Conservation (phyloP, 1,140 invertebrate species). For the Oncopodura yosiiana region DNA sequence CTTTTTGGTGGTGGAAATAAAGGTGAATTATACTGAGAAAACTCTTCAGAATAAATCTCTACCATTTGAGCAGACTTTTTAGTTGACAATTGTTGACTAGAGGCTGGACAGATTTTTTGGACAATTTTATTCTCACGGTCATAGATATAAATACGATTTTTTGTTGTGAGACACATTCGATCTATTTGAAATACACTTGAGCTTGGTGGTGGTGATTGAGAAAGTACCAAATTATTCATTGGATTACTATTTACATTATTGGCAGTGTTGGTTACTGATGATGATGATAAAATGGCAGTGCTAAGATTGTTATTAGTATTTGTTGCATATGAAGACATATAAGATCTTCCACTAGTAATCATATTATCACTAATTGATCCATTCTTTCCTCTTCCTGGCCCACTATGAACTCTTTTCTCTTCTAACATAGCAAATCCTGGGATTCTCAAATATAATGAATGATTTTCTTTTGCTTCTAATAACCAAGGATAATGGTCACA, state of each 20-base stretch:
- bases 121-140: constrained; percentile 30
- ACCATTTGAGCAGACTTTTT: constrained; percentile 27
- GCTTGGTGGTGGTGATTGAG: constrained; percentile 21
- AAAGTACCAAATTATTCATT: background rate
- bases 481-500: constrained; percentile 35
- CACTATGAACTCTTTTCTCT: background rate
- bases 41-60: constrained; percentile 34
- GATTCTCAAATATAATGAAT: constrained; percentile 30
- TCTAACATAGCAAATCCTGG: constrained; percentile 32
- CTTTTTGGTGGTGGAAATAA: constrained; percentile 22
- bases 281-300: background rate
- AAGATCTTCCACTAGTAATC: background rate
- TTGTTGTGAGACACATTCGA: constrained; percentile 32
- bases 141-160: constrained; percentile 34
- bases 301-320: background rate
- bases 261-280: background rate
- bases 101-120: constrained; percentile 33
- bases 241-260: too few relatives aligned
- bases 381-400: background rate
- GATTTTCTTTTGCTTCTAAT: constrained; percentile 24
- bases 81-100: constrained; percentile 24
- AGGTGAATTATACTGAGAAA: constrained; percentile 28
- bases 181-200: constrained; percentile 27
- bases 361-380: background rate
- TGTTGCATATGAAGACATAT: background rate